These are phyloP conservation scores for Cinclus mexicanus DNA, from an alignment of 2,113 vertebrate species.

Conservation along the genomic window DNA sequence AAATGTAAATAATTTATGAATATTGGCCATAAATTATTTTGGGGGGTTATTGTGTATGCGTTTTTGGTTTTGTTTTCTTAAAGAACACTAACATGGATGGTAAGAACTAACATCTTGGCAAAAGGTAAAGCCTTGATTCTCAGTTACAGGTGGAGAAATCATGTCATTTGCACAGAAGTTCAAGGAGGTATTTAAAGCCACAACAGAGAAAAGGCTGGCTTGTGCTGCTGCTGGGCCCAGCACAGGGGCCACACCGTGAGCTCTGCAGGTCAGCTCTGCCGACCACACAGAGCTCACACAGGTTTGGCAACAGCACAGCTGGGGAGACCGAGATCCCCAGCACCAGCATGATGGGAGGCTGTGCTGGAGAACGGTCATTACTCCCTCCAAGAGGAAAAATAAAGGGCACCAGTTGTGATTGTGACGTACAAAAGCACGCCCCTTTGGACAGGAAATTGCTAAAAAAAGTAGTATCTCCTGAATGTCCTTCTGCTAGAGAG, in stretches of 20 bases:
- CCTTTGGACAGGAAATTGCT: background rate
- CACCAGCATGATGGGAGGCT: background rate
- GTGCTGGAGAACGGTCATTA: background rate
- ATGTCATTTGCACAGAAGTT: background rate
- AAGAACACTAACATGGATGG: background rate
- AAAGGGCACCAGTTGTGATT: background rate
- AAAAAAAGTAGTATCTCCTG: background rate
- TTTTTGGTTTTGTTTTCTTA: background rate
- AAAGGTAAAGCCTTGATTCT: background rate
- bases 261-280: background rate
- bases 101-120: background rate
- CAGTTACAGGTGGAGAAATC: background rate
- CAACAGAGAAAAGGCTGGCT: background rate
- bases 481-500: background rate
- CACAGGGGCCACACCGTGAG: background rate
- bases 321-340: rapidly evolving
- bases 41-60: background rate
- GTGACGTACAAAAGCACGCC: rapidly evolving
- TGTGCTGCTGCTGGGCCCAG: background rate
- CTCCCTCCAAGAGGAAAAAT: background rate
- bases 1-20: constrained; percentile 20
- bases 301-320: background rate
- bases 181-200: background rate
- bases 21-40: constrained; percentile 15
- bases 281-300: background rate